Conservation (phyloP, 2,888 invertebrate species). For the Caenorhabditis sp. region DNA sequence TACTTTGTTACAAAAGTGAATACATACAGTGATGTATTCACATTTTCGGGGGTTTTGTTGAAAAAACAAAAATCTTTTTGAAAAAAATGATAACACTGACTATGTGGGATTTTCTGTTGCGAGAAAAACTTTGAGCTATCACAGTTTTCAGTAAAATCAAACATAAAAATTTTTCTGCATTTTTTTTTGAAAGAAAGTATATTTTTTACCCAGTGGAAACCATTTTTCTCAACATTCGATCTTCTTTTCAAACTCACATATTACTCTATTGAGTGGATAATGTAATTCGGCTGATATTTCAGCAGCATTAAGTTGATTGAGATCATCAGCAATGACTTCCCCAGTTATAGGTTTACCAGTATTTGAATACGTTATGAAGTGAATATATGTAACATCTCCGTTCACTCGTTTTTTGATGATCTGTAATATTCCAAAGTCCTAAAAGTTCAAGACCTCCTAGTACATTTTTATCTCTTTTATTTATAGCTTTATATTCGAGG, state of each 20-base stretch:
- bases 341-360: slow-evolving; percentile 22
- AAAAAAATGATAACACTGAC: no score
- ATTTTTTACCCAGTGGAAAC: no score
- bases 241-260: slow-evolving; percentile 18
- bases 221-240: no score
- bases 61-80: no score
- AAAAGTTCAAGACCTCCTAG: background rate
- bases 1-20: no score
- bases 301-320: slow-evolving; percentile 28
- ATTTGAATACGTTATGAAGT: slow-evolving; percentile 33
- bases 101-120: no score
- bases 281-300: slow-evolving; percentile 40
- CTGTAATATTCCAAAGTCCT: slow-evolving; percentile 12
- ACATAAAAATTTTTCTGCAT: no score
- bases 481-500: background rate
- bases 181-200: no score
- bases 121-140: no score
- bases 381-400: slow-evolving; percentile 18
- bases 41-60: no score
- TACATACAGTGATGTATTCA: background rate
- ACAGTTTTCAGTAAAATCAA: no score
- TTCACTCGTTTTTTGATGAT: slow-evolving; percentile 22
- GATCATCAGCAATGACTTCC: slow-evolving; percentile 44
- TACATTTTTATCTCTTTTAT: background rate
- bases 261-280: slow-evolving; percentile 29